Percentiles rank a stretch among this genome's conserved stretches.
phyloP scores from a whole-genome alignment of 2,888 invertebrate genomes.

The Meta bourneti region DNA sequence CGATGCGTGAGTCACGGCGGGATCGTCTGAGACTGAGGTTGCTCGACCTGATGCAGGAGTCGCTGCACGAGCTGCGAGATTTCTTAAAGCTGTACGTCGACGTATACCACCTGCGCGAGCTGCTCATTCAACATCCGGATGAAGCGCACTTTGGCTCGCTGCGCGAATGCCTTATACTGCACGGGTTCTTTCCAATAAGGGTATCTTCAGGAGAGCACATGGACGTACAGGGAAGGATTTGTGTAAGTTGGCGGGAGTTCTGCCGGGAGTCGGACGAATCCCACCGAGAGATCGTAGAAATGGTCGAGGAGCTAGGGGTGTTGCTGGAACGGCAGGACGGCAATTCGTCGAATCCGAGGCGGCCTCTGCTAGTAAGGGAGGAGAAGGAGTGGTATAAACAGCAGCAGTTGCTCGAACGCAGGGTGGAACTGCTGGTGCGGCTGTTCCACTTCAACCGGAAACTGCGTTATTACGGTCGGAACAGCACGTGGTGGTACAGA shows the following conservation, averaged over 20 bases:
- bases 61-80: background rate
- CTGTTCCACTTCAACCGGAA: background rate
- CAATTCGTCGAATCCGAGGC: too few species aligned
- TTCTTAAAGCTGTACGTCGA: background rate
- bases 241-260: background rate
- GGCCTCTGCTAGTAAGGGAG: too few species aligned
- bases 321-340: background rate
- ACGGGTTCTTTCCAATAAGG: background rate
- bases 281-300: too few species aligned
- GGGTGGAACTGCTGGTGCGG: background rate
- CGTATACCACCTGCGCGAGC: background rate
- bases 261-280: background rate
- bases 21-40: background rate
- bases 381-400: background rate
- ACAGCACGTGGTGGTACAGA: background rate
- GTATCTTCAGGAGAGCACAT: background rate
- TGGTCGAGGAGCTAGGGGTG: background rate
- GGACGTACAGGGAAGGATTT: background rate
- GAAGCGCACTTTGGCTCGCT: too few species aligned
- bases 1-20: background rate
- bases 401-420: background rate
- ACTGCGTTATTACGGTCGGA: background rate
- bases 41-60: background rate
- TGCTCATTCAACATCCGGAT: too few species aligned
- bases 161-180: background rate